These are phyloP conservation scores for Orthonyx spaldingii DNA, from an alignment of 2,113 vertebrate genomes.

Conservation along the genomic window DNA sequence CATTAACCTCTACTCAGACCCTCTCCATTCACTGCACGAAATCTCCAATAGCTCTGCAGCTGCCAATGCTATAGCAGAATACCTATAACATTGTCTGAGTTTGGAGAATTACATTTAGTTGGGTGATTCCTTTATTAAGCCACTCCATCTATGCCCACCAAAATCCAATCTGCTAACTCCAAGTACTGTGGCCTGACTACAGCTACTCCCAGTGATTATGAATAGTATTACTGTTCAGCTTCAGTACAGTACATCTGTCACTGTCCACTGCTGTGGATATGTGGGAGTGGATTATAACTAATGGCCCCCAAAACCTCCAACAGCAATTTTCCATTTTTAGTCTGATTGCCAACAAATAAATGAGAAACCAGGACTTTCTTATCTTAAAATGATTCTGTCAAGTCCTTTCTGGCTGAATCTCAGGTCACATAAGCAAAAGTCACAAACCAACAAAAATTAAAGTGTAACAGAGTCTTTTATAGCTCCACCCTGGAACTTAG, in stretches of 20 bases:
- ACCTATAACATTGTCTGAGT: neutral
- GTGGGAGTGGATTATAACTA: neutral
- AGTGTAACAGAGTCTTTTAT: neutral
- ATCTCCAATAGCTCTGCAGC: neutral
- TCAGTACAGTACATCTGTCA: neutral
- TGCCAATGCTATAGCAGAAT: neutral
- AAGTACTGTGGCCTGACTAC: neutral
- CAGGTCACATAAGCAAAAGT: neutral
- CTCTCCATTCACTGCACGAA: neutral
- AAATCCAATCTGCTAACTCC: neutral
- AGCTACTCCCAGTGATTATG: neutral
- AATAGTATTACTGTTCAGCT: neutral
- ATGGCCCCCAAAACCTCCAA: neutral
- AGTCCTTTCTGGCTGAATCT: neutral
- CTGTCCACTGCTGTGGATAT: neutral
- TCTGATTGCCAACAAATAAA: neutral
- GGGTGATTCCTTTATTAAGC: neutral
- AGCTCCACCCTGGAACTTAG: neutral
- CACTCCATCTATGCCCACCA: neutral
- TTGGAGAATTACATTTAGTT: neutral
- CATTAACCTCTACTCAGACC: neutral
- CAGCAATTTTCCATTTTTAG: neutral
- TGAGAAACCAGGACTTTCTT: neutral
- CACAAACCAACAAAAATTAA: neutral
- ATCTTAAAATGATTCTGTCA: neutral